Base-by-base conservation (phyloP, 2,797 vertebrate species). In the Lutjanus argentimaculatus region DNA sequence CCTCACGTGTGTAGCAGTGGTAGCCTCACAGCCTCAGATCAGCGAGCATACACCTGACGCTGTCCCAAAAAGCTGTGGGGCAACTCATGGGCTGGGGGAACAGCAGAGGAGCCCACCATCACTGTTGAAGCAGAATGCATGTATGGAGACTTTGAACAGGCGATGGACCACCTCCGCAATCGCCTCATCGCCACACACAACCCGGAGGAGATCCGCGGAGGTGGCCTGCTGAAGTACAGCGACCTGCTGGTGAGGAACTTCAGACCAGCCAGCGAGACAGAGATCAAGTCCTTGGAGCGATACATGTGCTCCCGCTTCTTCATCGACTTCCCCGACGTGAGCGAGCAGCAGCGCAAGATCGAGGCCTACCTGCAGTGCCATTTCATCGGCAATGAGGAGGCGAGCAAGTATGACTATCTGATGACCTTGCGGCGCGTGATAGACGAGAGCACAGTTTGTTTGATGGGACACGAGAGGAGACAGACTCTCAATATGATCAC, bases 231-330 rank as follows among this genome's bases (percentile, higher is more conserved):
- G 1, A 99, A 99, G 79, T 99, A 99, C 80, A 98, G 98, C 75
- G 97, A 99, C 87, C 95, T 99, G 69, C 93, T 99, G 82, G 98
- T 99, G 68, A 96, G 96, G 70, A 97, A 98, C 89, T 99, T 99
- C 88, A 95, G 96, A 69, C 97, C 99, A 0, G 96, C 96, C 7
- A 96, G 97, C 2, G 95, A 98, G 90, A 93, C 93, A 0, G 96
- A 99, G 94, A 99, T 99, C 83, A 99, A 99, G 90, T 97, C 93
- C 7, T 83, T 98, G 77, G 98, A 99, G 87, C 96, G 98, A 12
- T 99, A 99, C 90, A 99, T 99, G 99, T 99, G 99, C 93, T 99
- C 99, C 46, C 96, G 98, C 51, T 99, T 99, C 94, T 99, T 99
- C 92, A 99, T 99, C 36, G 99, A 99, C 95, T 99, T 99, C 80